These are phyloP conservation scores for Osmerus mordax DNA, from an alignment of 2,113 vertebrate species.

Conservation along the genomic window DNA sequence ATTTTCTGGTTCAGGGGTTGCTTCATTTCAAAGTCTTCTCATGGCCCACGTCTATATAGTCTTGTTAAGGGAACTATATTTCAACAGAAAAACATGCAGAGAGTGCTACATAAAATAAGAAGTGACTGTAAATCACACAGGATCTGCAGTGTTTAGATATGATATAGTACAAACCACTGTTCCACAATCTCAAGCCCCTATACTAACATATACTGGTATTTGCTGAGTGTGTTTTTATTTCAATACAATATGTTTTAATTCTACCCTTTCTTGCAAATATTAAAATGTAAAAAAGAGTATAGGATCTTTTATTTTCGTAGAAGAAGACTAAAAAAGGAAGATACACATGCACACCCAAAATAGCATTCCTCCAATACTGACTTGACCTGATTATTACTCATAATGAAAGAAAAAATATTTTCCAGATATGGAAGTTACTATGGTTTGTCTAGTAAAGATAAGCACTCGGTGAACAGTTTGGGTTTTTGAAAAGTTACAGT, in stretches of 20 bases:
- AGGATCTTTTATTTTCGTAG: not conserved
- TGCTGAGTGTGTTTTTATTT: slow-evolving; percentile 40
- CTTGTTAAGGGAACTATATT: slow-evolving; percentile 55
- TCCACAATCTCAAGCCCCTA: slow-evolving; percentile 5
- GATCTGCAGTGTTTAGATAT: slow-evolving; percentile 43
- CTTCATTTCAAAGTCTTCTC: slow-evolving; percentile 58
- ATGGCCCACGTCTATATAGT: slow-evolving; percentile 49
- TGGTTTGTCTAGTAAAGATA: too few species aligned
- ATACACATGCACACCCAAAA: too few species aligned
- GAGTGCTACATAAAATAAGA: slow-evolving; percentile 49
- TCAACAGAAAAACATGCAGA: slow-evolving; percentile 46
- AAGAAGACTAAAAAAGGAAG: too few species aligned
- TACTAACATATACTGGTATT: slow-evolving; percentile 41
- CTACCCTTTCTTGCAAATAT: not conserved
- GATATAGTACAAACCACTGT: slow-evolving; percentile 23
- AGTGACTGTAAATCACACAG: slow-evolving; percentile 61
- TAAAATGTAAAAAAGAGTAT: not conserved
- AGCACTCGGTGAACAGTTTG: too few species aligned
- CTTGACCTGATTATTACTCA: too few species aligned
- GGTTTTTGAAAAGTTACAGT: not conserved
- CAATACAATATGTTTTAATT: too few species aligned
- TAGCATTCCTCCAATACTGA: too few species aligned
- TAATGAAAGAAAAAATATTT: too few species aligned
- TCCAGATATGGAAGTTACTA: too few species aligned
- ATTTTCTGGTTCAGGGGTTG: slow-evolving; percentile 66